Percentiles rank a stretch among this genome's conserved stretches.
phyloP scores from a whole-genome alignment of 2,797 vertebrate genomes.

The Enteromius afrohamiltoni region DNA sequence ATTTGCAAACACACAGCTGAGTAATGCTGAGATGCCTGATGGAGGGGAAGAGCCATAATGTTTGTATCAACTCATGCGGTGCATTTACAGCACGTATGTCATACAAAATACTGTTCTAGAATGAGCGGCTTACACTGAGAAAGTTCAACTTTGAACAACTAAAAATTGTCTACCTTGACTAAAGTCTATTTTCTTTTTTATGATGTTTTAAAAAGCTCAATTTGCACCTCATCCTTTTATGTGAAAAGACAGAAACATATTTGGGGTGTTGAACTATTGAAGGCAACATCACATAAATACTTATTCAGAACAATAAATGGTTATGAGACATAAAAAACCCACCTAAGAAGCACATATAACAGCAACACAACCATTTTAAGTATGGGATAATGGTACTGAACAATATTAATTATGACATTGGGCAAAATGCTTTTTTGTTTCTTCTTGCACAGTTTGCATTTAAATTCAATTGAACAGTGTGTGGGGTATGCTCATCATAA shows the following conservation, averaged over 20 bases:
- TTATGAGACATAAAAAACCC: background rate
- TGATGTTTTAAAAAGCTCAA: background rate
- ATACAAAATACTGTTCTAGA: background rate
- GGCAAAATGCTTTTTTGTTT: no score
- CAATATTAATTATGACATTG: background rate
- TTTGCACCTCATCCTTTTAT: background rate
- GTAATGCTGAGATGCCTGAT: conserved; percentile 46
- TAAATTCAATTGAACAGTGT: no score
- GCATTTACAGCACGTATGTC: conserved; percentile 37
- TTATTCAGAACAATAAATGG: no score
- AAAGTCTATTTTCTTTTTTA: background rate
- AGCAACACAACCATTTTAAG: background rate
- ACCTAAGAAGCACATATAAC: background rate
- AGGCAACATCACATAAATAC: background rate
- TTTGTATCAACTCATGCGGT: conserved; percentile 22
- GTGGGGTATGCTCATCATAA: no score
- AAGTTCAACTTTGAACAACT: background rate
- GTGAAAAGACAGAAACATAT: background rate
- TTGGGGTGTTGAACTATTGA: background rate
- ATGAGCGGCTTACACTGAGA: background rate
- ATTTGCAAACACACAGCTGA: conserved; percentile 37
- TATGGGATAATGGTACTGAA: background rate
- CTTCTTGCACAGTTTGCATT: no score
- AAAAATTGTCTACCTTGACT: background rate
- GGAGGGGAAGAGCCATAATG: conserved; percentile 26